phyloP scores from a whole-genome alignment of 1,140 invertebrate species.

The Macrobrachium rosenbergii region DNA sequence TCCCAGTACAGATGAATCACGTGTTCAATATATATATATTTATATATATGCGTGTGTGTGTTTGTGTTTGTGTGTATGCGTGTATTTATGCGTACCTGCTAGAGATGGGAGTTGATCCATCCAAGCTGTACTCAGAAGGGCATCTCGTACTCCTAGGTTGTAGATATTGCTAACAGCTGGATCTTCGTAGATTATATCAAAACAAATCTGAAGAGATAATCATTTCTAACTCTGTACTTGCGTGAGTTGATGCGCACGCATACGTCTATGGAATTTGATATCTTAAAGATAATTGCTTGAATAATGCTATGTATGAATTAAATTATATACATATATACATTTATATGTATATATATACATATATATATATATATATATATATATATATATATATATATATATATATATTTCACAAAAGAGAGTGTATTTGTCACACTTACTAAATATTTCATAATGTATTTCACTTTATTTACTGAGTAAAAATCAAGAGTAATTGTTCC shows the following conservation, averaged over 20 bases:
- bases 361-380: no score
- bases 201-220: slow-evolving; percentile 75
- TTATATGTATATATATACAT: no score
- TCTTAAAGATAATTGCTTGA: no score
- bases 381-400: no score
- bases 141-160: slow-evolving; percentile 76
- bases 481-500: neutral
- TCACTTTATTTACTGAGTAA: neutral
- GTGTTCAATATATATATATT: slow-evolving; percentile 65
- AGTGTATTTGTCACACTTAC: no score
- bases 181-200: slow-evolving; percentile 80
- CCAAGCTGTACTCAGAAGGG: slow-evolving; percentile 82
- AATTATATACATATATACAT: no score
- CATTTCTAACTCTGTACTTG: no score
- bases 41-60: neutral
- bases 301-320: no score
- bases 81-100: slow-evolving; percentile 71
- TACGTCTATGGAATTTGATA: no score
- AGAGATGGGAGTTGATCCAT: slow-evolving; percentile 81
- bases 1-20: slow-evolving; percentile 74
- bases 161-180: slow-evolving; percentile 74
- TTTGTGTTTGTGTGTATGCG: neutral
- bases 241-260: no score
- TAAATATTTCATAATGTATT: no score
- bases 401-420: no score